These are phyloP conservation scores for Drosophila malerkotliana DNA, from an alignment of 1,140 invertebrate genomes.

Conservation along the genomic window DNA sequence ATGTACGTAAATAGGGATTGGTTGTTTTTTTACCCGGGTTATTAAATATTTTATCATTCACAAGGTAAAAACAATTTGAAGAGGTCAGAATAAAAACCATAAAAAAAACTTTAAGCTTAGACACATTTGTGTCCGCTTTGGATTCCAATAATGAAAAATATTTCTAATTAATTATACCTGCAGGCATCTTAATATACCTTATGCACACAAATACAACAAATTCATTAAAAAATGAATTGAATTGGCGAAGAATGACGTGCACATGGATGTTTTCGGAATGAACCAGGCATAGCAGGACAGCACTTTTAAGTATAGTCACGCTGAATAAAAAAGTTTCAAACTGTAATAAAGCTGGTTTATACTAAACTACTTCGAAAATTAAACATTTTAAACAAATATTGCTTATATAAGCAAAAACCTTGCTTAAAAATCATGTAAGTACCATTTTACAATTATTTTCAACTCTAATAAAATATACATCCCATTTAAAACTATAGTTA, in stretches of 20 bases:
- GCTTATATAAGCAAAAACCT: background rate
- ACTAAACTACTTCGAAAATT: background rate
- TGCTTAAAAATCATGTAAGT: constrained; percentile 2
- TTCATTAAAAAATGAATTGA: constrained; percentile 1
- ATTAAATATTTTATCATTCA: too few relatives aligned
- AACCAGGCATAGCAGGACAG: background rate
- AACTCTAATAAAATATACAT: background rate
- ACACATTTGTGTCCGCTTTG: too few relatives aligned
- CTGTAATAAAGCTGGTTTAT: background rate
- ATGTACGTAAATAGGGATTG: background rate
- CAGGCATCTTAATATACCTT: background rate
- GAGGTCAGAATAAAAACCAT: too few relatives aligned
- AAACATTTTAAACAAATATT: background rate
- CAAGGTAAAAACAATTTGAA: too few relatives aligned
- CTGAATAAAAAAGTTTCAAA: background rate
- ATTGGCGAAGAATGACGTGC: background rate
- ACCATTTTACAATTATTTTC: background rate
- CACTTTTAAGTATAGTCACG: background rate
- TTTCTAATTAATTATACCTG: background rate
- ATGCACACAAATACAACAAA: background rate
- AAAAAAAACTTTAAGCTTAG: too few relatives aligned
- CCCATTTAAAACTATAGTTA: background rate
- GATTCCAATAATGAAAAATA: background rate
- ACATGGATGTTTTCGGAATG: constrained; percentile 1
- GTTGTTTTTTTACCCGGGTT: background rate